Evolutionary conservation across 1,140 invertebrate genomes (phyloP).

Genomic region (Anastatus disparis): DNA sequence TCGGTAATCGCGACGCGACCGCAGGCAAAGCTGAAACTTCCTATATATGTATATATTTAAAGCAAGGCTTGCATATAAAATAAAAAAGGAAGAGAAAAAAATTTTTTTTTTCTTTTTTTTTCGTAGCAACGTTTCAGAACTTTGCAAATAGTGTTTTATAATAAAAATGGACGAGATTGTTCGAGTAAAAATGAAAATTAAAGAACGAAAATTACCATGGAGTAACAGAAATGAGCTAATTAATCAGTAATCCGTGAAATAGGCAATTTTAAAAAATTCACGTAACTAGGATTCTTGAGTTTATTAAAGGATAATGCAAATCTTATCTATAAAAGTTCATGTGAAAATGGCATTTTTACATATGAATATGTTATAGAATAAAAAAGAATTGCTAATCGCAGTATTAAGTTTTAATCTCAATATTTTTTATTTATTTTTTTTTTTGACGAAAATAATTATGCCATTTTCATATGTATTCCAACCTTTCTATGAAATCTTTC

Average conservation of each 20-base stretch:
- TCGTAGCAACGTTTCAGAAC: neutral
- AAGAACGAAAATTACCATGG: conserved; percentile 23
- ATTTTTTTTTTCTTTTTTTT: neutral
- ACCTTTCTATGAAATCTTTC: no score
- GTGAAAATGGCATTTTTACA: neutral
- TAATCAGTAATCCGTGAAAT: conserved; percentile 29
- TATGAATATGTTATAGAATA: neutral
- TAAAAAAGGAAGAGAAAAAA: no score
- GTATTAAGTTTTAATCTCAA: neutral
- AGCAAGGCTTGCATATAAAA: neutral
- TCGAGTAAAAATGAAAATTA: no score
- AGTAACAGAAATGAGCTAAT: conserved; percentile 39
- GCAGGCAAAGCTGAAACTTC: neutral
- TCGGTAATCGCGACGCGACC: conserved; percentile 44
- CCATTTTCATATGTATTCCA: no score
- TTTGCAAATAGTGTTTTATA: neutral
- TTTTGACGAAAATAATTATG: no score
- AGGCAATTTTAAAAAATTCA: conserved; percentile 7
- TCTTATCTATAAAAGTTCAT: neutral
- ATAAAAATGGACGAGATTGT: neutral
- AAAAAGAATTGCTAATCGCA: neutral
- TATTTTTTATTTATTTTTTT: neutral
- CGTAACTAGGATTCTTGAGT: neutral
- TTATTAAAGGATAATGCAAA: conserved; percentile 20
- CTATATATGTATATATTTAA: neutral